Evolutionary conservation across 2,888 invertebrate genomes (phyloP).

Genomic region (Mythimna impura): DNA sequence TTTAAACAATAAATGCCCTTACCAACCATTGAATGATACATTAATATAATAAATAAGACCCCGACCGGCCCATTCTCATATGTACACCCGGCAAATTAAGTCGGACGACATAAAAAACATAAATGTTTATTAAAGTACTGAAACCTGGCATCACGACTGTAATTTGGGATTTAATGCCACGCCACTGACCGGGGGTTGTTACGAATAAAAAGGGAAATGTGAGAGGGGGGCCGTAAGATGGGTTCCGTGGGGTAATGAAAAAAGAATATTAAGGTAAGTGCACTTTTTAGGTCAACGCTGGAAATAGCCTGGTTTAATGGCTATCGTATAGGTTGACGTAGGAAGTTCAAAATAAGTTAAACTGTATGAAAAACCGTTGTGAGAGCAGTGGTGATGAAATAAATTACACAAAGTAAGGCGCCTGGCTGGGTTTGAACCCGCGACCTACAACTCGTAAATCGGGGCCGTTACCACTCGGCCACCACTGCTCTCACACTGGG

Average conservation of each 20-base stretch:
- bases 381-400: too few relatives aligned
- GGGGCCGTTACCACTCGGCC: too few relatives aligned
- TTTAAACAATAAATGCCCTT: conserved; percentile 21
- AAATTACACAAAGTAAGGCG: too few relatives aligned
- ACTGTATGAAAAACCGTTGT: too few relatives aligned
- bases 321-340: background rate
- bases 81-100: conserved; percentile 66
- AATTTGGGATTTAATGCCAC: conserved; percentile 67
- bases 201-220: conserved; percentile 48
- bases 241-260: conserved; percentile 55
- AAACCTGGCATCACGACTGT: conserved; percentile 67
- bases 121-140: conserved; percentile 70
- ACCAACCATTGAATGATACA: conserved; percentile 45
- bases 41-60: conserved; percentile 52
- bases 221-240: conserved; percentile 15
- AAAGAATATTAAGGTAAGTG: background rate
- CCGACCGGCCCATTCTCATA: conserved; percentile 52
- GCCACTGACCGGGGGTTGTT: conserved; percentile 54
- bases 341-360: background rate
- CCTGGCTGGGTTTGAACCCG: too few relatives aligned
- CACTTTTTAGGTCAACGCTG: background rate
- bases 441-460: too few relatives aligned
- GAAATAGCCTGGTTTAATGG: background rate
- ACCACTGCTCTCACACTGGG: too few relatives aligned
- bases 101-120: conserved; percentile 65